Percentiles rank a stretch among this genome's conserved stretches.
phyloP scores from a whole-genome alignment of 53 echinoderm and acorn worm species.

The Patiria pectinifera region DNA sequence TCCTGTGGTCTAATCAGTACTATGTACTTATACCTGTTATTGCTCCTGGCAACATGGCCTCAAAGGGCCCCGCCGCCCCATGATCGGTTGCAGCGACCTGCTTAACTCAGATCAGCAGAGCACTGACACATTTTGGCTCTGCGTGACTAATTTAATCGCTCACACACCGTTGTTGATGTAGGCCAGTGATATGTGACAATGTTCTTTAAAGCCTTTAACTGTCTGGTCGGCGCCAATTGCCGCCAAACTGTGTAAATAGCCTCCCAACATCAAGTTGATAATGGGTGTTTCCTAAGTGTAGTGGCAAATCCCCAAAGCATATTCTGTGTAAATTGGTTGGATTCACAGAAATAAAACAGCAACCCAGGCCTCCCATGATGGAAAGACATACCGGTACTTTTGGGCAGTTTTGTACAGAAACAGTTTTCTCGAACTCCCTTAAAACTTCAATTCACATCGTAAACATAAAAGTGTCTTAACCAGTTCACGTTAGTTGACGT shows the following conservation, averaged over 20 bases:
- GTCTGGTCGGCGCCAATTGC: not conserved
- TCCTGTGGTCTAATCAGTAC: not conserved
- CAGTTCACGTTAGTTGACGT: too few species aligned
- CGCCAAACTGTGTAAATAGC: conserved; percentile 2
- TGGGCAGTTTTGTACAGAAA: too few species aligned
- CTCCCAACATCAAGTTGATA: not conserved
- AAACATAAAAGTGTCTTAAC: too few species aligned
- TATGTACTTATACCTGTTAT: not conserved
- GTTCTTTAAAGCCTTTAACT: conserved; percentile 1
- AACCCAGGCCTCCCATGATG: too few species aligned
- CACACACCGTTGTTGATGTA: not conserved
- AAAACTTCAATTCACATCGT: too few species aligned
- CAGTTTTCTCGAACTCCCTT: too few species aligned
- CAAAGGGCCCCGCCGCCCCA: conserved; percentile 25
- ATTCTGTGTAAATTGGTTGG: not conserved
- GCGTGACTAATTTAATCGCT: not conserved
- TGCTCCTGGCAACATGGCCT: conserved; percentile 46
- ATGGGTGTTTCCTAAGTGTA: not conserved
- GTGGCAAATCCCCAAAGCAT: not conserved
- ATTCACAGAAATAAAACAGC: not conserved
- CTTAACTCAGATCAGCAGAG: not conserved
- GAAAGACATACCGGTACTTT: too few species aligned
- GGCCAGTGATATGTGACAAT: not conserved
- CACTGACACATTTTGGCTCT: not conserved
- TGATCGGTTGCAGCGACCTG: not conserved